Base-by-base conservation (phyloP, 1,140 invertebrate species). In the Mylabris phalerata region DNA sequence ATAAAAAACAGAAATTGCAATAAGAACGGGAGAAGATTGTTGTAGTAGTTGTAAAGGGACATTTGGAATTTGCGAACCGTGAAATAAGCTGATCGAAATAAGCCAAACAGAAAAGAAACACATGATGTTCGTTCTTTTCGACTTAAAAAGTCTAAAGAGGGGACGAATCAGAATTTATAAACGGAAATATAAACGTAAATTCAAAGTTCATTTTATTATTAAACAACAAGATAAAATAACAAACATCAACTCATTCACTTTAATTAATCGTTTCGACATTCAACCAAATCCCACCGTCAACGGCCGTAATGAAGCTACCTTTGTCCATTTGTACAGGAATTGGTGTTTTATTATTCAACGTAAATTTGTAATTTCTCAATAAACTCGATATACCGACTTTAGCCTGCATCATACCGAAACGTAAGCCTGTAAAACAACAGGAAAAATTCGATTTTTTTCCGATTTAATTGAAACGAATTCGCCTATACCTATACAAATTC, bases 401-500 rank as follows among this genome's bases (percentile, higher is more conserved):
- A 0, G 71, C 71, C 65, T 79, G 77, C 3, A 73, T 69, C n/a
- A 74, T 45, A 4, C 72, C 78, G 51, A 79, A 76, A 7, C 74
- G 61, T 65, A 70, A 76, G 83, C 85, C 87, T 57, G 19, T 19
- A 13, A 44, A 57, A 32, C 7, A 32, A 1, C 19, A 19, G 19
- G 19, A 19, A 19, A 19, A 19, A 19, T 19, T 26, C 7, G 3
- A 50, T 3, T 10, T 9, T 50, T 41, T 19, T 25, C 11, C n/a
- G 7, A 50, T 40, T 50, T 39, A 24, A 42, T 32, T 32, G 4
- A 7, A 32, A 32, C 32, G 7, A 32, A 32, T 32, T 32, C 7
- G 32, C 2, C 3, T 13, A 75, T 61, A 73, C 71, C 71, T 27
- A 82, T 82, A 62, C 82, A 84, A 63, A 80, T 80, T 49, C 80